A percentile compares a stretch with the other conserved stretches of the same genome.
These are phyloP conservation scores for Pteria penguin DNA, from an alignment of 2,888 invertebrate genomes.

Conservation along the genomic window DNA sequence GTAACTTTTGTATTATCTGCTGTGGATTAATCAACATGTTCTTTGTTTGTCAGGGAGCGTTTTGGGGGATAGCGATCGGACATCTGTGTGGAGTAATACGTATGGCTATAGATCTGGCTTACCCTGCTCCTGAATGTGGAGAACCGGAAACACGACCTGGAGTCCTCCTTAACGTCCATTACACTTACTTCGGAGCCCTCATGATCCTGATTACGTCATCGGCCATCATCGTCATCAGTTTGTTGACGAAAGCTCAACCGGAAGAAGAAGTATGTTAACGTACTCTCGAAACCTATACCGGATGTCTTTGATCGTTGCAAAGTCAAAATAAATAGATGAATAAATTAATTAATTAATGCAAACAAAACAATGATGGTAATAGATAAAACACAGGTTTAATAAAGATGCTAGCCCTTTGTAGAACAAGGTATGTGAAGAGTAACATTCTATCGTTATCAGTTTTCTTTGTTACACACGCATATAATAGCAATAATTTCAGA, in stretches of 20 bases:
- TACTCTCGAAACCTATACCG: too few relatives aligned
- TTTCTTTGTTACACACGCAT: too few relatives aligned
- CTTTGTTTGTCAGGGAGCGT: slow-evolving; percentile 77
- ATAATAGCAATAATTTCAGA: slow-evolving; percentile 53
- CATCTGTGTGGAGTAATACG: slow-evolving; percentile 79
- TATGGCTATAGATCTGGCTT: slow-evolving; percentile 81
- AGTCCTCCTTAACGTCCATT: slow-evolving; percentile 70
- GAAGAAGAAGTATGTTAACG: slow-evolving; percentile 63
- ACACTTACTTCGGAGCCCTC: slow-evolving; percentile 74
- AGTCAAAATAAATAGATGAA: too few relatives aligned
- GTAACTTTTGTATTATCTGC: not conserved
- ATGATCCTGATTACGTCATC: slow-evolving; percentile 64
- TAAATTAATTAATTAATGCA: too few relatives aligned
- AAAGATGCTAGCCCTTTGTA: not conserved
- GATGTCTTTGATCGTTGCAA: too few relatives aligned
- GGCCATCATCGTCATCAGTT: slow-evolving; percentile 67
- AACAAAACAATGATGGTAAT: too few relatives aligned
- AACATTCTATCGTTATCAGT: too few relatives aligned
- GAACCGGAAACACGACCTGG: slow-evolving; percentile 78
- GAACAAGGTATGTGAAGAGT: not conserved
- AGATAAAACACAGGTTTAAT: too few relatives aligned
- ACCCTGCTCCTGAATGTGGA: slow-evolving; percentile 79
- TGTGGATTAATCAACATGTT: not conserved
- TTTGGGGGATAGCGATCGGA: slow-evolving; percentile 80
- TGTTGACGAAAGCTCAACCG: slow-evolving; percentile 57